These are phyloP conservation scores for Drosophila sordidula DNA, from an alignment of 2,888 invertebrate species.

Conservation along the genomic window DNA sequence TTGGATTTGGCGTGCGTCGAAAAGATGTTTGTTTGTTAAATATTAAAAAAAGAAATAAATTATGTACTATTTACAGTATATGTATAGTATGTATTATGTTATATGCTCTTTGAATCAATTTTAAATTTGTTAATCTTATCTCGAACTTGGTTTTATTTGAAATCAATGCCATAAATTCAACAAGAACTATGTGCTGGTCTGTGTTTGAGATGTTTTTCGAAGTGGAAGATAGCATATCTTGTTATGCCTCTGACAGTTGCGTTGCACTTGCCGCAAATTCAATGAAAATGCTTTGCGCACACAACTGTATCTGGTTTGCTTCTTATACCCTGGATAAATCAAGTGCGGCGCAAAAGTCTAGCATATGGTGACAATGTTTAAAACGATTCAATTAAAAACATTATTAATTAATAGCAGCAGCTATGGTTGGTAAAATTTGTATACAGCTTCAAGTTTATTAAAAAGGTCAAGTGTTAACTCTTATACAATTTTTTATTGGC, in stretches of 20 bases:
- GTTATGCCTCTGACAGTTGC: slow-evolving; percentile 21
- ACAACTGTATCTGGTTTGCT: slow-evolving; percentile 33
- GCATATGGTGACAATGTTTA: neutral
- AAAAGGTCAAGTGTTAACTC: no score
- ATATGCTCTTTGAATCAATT: slow-evolving; percentile 8
- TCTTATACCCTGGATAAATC: neutral
- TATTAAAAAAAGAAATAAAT: slow-evolving; percentile 1
- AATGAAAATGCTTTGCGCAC: slow-evolving; percentile 5
- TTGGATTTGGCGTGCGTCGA: neutral
- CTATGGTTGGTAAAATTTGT: neutral
- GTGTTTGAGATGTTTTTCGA: slow-evolving; percentile 4
- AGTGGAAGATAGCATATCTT: slow-evolving; percentile 20
- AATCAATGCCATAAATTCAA: slow-evolving; percentile 45
- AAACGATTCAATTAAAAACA: no score
- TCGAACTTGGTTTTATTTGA: slow-evolving; percentile 5
- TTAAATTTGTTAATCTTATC: slow-evolving; percentile 47
- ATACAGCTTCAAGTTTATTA: no score
- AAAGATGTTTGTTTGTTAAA: slow-evolving; percentile 10
- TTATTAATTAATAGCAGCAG: no score
- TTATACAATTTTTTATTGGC: neutral
- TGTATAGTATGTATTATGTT: neutral
- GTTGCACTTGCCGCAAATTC: slow-evolving; percentile 40
- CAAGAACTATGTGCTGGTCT: neutral
- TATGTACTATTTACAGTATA: neutral
- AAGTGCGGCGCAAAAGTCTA: neutral